phyloP scores from a whole-genome alignment of 2,797 vertebrate species.

The Acrossocheilus fasciatus region DNA sequence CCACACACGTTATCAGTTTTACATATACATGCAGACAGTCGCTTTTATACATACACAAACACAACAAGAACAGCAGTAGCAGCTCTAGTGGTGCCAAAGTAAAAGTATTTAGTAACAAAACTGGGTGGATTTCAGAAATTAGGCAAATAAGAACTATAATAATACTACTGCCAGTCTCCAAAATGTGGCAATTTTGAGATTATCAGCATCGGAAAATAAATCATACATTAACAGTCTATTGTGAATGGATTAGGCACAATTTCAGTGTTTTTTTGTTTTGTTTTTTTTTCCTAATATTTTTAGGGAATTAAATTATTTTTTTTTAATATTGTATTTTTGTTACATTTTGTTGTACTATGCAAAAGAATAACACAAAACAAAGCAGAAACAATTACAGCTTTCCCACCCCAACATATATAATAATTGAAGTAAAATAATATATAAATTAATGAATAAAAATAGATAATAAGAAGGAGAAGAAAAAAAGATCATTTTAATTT shows the following conservation, averaged over 20 bases:
- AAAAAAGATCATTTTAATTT: background rate
- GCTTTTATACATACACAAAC: background rate
- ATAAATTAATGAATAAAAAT: background rate
- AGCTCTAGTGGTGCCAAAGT: background rate
- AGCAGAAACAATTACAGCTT: background rate
- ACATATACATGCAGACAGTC: background rate
- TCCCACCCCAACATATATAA: background rate
- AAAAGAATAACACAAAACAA: background rate
- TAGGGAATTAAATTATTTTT: background rate
- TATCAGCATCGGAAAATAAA: background rate
- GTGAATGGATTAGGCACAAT: background rate
- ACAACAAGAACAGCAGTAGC: background rate
- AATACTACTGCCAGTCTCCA: background rate
- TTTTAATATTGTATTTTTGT: background rate
- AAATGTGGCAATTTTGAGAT: background rate
- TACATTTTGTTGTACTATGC: background rate
- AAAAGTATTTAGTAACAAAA: background rate
- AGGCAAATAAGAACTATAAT: background rate
- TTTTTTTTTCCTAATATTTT: background rate
- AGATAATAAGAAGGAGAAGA: background rate
- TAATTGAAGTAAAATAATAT: background rate
- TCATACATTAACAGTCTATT: background rate
- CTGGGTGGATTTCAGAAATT: background rate
- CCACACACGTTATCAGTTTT: background rate
- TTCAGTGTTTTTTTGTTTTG: background rate